Percentiles rank a stretch among this genome's conserved stretches.
phyloP scores from a whole-genome alignment of 2,113 vertebrate species.

The Gymnobelideus leadbeateri region DNA sequence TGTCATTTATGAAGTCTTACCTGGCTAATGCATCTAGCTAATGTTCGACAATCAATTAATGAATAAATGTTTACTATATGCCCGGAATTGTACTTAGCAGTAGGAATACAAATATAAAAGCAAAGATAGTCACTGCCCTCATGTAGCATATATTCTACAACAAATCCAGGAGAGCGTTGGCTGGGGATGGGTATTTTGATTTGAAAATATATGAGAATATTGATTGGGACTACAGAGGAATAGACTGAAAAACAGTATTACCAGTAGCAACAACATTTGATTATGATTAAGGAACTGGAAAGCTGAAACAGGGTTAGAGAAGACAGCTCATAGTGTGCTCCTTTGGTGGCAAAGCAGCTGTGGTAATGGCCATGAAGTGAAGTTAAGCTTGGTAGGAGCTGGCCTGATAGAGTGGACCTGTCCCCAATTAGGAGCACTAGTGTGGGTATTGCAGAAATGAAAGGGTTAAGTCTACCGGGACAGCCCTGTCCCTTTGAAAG shows the following conservation, averaged over 20 bases:
- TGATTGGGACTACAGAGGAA: not conserved
- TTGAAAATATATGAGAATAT: not conserved
- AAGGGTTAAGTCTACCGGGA: not conserved
- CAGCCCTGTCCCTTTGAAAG: slow-evolving; percentile 67
- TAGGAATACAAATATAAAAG: not conserved
- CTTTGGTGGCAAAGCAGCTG: not conserved
- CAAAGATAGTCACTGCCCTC: not conserved
- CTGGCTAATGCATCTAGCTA: slow-evolving; percentile 63
- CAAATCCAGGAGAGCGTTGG: not conserved
- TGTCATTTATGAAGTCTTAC: slow-evolving; percentile 63
- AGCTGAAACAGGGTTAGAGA: not conserved
- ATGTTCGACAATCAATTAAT: not conserved
- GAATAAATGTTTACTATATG: not conserved
- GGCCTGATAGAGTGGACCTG: not conserved
- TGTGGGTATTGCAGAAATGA: not conserved
- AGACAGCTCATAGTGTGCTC: not conserved
- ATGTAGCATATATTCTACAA: not conserved
- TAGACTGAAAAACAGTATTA: not conserved
- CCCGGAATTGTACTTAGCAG: not conserved
- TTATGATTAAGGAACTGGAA: not conserved
- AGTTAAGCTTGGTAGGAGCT: not conserved
- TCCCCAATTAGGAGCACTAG: not conserved
- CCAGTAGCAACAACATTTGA: not conserved
- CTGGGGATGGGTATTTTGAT: not conserved
- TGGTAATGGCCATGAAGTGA: not conserved